Evolutionary conservation across 2,797 vertebrate genomes (phyloP).

Genomic region (Pangasius djambal): DNA sequence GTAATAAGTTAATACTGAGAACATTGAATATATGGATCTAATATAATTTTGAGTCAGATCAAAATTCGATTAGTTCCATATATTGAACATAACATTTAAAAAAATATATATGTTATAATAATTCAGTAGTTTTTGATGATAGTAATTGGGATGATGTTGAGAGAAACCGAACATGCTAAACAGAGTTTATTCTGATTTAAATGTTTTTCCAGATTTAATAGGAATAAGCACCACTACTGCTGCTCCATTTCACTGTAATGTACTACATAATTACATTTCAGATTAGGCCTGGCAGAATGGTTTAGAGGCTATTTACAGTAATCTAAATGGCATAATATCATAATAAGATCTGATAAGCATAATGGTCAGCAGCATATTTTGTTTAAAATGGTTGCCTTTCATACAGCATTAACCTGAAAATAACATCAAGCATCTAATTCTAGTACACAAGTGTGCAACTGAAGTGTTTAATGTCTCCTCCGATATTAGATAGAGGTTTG

Average conservation of each 20-base stretch:
- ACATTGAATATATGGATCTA: not conserved
- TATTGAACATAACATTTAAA: not conserved
- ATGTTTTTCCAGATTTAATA: conserved; percentile 50
- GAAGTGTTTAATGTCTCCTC: conserved; percentile 12
- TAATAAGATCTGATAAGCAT: conserved; percentile 56
- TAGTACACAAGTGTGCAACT: not conserved
- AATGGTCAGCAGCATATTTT: conserved; percentile 49
- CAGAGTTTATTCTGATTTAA: conserved; percentile 28
- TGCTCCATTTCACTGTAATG: conserved; percentile 55
- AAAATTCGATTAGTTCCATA: not conserved
- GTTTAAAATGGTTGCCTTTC: conserved; percentile 44
- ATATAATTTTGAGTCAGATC: not conserved
- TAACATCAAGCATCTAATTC: conserved; percentile 31
- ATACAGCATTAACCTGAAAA: conserved; percentile 49
- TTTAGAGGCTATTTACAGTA: conserved; percentile 57
- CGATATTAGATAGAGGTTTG: not conserved
- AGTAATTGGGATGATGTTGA: not conserved
- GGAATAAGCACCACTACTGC: conserved; percentile 44
- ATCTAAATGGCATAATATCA: conserved; percentile 59
- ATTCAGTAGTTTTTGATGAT: not conserved
- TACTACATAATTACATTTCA: conserved; percentile 58
- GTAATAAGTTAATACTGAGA: not conserved
- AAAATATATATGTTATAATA: not conserved
- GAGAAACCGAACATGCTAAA: not conserved
- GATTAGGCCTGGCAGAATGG: conserved; percentile 58